These are phyloP conservation scores for Unio pictorum DNA, from an alignment of 2,888 invertebrate species.

Conservation along the genomic window DNA sequence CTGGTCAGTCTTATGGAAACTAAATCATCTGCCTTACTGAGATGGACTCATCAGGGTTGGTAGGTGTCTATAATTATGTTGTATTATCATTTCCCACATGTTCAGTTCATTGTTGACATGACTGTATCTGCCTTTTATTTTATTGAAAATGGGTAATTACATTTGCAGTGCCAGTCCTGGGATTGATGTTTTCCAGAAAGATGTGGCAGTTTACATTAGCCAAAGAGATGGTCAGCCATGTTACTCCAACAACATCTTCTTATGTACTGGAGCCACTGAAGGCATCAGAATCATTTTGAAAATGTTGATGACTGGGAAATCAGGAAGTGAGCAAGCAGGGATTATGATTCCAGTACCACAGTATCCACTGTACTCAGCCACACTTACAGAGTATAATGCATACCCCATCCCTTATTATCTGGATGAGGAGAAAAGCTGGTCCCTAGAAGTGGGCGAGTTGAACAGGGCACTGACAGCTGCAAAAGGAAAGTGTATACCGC, in stretches of 20 bases:
- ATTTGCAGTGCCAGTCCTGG: slow-evolving; percentile 82
- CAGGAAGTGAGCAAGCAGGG: slow-evolving; percentile 76
- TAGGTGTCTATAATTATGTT: too few relatives aligned
- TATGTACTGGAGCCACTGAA: slow-evolving; percentile 92
- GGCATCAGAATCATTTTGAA: slow-evolving; percentile 90
- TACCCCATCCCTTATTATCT: slow-evolving; percentile 77
- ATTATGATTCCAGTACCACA: slow-evolving; percentile 98
- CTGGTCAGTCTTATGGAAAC: too few relatives aligned
- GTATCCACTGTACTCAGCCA: slow-evolving; percentile 97
- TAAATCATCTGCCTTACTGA: too few relatives aligned
- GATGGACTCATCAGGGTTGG: too few relatives aligned
- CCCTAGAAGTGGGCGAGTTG: slow-evolving; percentile 84
- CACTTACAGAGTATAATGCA: slow-evolving; percentile 92
- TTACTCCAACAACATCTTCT: slow-evolving; percentile 84
- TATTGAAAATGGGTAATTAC: too few relatives aligned
- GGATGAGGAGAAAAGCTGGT: slow-evolving; percentile 91
- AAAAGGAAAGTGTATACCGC: slow-evolving; percentile 77
- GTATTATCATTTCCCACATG: too few relatives aligned
- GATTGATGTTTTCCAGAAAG: slow-evolving; percentile 88
- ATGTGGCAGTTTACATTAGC: slow-evolving; percentile 89
- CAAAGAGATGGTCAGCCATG: slow-evolving; percentile 82
- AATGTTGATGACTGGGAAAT: slow-evolving; percentile 72
- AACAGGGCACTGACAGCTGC: slow-evolving; percentile 82
- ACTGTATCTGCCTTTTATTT: too few relatives aligned
- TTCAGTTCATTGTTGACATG: too few relatives aligned